These are phyloP conservation scores for Pangasianodon hypophthalmus DNA, from an alignment of 2,113 vertebrate species.

Conservation along the genomic window DNA sequence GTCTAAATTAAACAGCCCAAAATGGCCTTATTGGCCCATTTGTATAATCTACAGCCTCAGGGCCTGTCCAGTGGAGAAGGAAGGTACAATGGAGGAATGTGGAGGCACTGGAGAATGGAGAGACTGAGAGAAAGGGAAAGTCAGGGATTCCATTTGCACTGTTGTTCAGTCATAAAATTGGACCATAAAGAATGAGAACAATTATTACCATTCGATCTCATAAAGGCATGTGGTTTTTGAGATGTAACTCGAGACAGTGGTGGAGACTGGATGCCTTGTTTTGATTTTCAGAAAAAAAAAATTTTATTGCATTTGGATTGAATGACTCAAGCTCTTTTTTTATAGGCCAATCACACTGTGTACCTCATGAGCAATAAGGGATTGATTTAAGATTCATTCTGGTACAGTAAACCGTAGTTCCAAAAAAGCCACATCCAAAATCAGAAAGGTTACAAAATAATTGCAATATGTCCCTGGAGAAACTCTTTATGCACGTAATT, in stretches of 20 bases:
- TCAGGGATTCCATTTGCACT: slow-evolving; percentile 31
- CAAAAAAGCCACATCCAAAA: slow-evolving; percentile 40
- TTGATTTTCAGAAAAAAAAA: slow-evolving; percentile 51
- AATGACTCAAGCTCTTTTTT: slow-evolving; percentile 27
- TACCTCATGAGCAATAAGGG: slow-evolving; percentile 41
- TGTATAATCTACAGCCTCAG: background rate
- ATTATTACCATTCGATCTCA: slow-evolving; percentile 48
- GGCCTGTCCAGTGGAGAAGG: slow-evolving; percentile 1
- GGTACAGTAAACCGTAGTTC: slow-evolving; percentile 42
- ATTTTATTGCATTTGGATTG: slow-evolving; percentile 44
- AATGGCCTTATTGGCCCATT: slow-evolving; percentile 19
- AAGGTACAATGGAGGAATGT: slow-evolving; percentile 10
- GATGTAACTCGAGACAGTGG: slow-evolving; percentile 42
- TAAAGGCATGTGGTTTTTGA: slow-evolving; percentile 41
- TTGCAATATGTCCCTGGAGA: slow-evolving; percentile 35
- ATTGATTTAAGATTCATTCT: slow-evolving; percentile 45
- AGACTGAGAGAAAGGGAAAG: slow-evolving; percentile 25
- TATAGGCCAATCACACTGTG: slow-evolving; percentile 49
- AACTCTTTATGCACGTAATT: slow-evolving; percentile 16
- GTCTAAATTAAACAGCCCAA: slow-evolving; percentile 19
- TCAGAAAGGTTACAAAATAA: slow-evolving; percentile 40
- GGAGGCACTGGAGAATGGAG: slow-evolving; percentile 19
- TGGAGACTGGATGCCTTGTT: slow-evolving; percentile 39
- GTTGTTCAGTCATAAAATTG: slow-evolving; percentile 50
- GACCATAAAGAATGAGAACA: slow-evolving; percentile 47